Conservation (phyloP, 2,113 vertebrate genomes). For the Hemichromis elongatus region DNA sequence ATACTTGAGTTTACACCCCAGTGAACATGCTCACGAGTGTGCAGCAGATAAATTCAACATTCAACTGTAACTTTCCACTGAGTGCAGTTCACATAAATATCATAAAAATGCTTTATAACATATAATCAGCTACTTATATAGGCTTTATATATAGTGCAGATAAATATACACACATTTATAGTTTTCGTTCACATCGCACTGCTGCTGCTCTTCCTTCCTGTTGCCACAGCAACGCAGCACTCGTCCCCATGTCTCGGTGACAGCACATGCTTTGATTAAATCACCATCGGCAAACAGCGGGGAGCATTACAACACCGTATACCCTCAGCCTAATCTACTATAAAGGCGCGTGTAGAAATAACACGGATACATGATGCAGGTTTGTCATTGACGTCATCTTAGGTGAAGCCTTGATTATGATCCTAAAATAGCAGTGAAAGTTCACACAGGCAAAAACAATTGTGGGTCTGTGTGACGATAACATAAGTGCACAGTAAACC, state of each 20-base stretch:
- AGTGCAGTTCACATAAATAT: not conserved
- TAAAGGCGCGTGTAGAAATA: not conserved
- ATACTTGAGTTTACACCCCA: not conserved
- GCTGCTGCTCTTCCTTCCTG: constrained; percentile 43
- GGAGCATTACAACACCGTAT: not conserved
- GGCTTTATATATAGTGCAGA: not conserved
- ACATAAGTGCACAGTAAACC: not conserved
- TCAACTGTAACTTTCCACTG: not conserved
- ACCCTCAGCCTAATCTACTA: not conserved
- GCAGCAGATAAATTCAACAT: not conserved
- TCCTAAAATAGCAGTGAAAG: not conserved
- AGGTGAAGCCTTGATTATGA: not conserved
- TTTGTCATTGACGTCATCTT: not conserved
- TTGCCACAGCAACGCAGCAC: constrained; percentile 64
- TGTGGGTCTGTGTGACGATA: not conserved
- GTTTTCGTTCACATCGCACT: constrained; percentile 5
- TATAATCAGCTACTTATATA: not conserved
- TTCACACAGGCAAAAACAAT: not conserved
- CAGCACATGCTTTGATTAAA: constrained; percentile 57
- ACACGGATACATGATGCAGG: not conserved
- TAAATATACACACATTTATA: not conserved
- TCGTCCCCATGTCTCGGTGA: constrained; percentile 41
- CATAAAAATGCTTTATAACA: not conserved
- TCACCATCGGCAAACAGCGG: not conserved
- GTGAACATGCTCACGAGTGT: not conserved